Base-by-base conservation (phyloP, 2,888 invertebrate genomes). In the Synergus itoensis region DNA sequence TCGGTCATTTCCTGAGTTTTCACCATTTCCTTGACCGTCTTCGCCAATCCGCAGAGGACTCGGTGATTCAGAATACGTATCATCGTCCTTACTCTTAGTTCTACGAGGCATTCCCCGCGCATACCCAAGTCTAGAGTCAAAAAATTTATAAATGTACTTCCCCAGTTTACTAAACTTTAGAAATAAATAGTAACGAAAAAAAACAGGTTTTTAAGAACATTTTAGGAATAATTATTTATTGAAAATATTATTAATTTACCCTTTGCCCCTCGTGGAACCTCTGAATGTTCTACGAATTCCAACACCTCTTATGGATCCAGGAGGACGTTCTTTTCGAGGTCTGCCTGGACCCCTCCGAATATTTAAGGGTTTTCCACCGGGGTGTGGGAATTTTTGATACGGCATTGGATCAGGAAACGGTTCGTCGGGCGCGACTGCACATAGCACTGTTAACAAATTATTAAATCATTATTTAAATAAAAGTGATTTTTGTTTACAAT, bases 271-370 rank as follows among this genome's bases (percentile, higher is more conserved):
- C 48, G 88, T 86, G 57, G 90, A 87, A 76, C 92, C 92, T 83
- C 92, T 88, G 78, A 91, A 90, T 69, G 91, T 86, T 88, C 91
- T 89, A n/a, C 91, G 88, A 21, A 86, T 83, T 43, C 87, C 85
- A 16, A 87, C 85, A 79, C 91, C 90, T 80, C 92, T 88, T 18
- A 90, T 87, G 77, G 95, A 95, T 92, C 90, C 90, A 80, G 87
- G 89, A 79, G 91, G 91, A 80, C 95, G 95, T 92, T 97, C 96
- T 89, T 97, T 96, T 82, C 96, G 94, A 14, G 97, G 97, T 87
- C 97, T 93, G 16, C 97, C 97, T 21, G 97, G 96, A 75, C 97
- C 96, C 84, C 97, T 94, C 84, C 95, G 94, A 77, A 95, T 94
- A 79, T 94, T 93, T 77, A 94, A 89, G 75, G 94, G 94, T 89